These are phyloP conservation scores for Stercorarius parasiticus DNA, from an alignment of 2,113 vertebrate species.

Conservation along the genomic window DNA sequence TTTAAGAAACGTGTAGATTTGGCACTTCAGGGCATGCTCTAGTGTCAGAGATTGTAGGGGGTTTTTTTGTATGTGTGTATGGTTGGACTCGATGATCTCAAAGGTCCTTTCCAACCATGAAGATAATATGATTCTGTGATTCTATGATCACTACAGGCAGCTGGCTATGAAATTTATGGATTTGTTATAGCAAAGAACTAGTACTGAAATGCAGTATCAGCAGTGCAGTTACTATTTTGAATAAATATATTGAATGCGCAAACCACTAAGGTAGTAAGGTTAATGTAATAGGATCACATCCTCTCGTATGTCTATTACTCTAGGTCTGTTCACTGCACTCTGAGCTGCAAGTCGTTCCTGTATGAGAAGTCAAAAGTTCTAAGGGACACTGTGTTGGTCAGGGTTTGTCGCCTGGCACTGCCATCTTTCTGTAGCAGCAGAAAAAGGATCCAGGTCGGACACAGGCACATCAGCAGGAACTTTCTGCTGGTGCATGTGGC, in stretches of 20 bases:
- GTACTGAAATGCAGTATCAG: neutral
- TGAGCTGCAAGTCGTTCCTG: neutral
- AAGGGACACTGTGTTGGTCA: neutral
- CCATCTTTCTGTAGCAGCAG: neutral
- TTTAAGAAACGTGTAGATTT: too few relatives aligned
- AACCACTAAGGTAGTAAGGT: neutral
- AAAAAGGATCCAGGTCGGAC: neutral
- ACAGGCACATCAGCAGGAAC: neutral
- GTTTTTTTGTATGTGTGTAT: too few relatives aligned
- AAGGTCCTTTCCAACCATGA: too few relatives aligned
- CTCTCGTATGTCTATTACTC: neutral
- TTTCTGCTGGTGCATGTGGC: rapidly evolving
- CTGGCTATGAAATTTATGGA: neutral
- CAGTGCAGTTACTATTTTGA: neutral
- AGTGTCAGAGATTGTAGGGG: too few relatives aligned
- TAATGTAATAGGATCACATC: neutral
- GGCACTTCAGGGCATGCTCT: too few relatives aligned
- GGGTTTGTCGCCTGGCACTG: neutral
- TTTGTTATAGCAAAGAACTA: constrained; percentile 17
- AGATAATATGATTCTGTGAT: too few relatives aligned
- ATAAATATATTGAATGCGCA: neutral
- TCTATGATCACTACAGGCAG: neutral
- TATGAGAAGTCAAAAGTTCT: neutral
- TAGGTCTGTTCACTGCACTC: neutral
- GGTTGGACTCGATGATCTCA: too few relatives aligned